phyloP scores from a whole-genome alignment of 2,113 vertebrate species.

The Phalacrocorax brasilianus region DNA sequence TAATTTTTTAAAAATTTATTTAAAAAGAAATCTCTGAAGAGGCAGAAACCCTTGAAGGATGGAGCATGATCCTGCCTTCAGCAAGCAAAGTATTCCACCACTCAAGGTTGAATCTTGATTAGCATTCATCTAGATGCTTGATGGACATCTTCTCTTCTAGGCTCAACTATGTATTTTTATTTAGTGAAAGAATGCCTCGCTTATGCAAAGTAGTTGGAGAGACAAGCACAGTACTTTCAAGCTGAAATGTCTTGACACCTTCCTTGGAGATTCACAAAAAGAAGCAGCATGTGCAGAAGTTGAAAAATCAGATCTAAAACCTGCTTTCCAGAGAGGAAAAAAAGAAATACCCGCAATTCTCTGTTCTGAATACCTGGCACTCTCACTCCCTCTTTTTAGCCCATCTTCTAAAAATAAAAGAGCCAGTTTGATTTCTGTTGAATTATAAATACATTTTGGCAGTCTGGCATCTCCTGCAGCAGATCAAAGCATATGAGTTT shows the following conservation, averaged over 20 bases:
- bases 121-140: background rate
- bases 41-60: background rate
- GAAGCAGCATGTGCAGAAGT: background rate
- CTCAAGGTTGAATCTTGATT: background rate
- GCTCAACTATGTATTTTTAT: background rate
- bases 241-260: constrained; percentile 23
- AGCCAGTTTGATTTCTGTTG: constrained; percentile 31
- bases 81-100: background rate
- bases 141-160: background rate
- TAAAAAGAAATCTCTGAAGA: background rate
- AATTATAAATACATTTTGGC: constrained; percentile 45
- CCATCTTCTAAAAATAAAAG: constrained; percentile 46
- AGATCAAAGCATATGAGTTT: background rate
- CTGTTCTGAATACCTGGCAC: constrained; percentile 40
- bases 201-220: background rate
- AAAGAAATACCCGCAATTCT: constrained; percentile 47
- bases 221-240: background rate
- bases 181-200: background rate
- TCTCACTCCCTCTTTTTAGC: background rate
- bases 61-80: background rate
- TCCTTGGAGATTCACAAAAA: background rate
- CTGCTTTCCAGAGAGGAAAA: constrained; percentile 32
- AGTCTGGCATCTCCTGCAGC: constrained; percentile 16
- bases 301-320: constrained; percentile 33
- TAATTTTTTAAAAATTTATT: background rate